These are phyloP conservation scores for Gobio occitaniae DNA, from an alignment of 2,797 vertebrate species.

Conservation along the genomic window DNA sequence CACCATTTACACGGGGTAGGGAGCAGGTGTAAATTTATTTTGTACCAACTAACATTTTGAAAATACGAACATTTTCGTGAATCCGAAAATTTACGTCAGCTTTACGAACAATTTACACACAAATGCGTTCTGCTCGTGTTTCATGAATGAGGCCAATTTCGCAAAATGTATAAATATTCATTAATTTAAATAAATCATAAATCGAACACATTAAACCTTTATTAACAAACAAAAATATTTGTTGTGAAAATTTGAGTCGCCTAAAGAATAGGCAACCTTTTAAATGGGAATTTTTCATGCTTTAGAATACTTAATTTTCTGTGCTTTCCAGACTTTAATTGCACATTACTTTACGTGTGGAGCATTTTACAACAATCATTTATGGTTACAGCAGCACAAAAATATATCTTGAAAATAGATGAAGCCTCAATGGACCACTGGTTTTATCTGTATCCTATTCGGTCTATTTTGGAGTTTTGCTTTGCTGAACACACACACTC, in stretches of 20 bases:
- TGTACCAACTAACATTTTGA: too few relatives aligned
- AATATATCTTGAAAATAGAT: neutral
- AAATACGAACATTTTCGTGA: too few relatives aligned
- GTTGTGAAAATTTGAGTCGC: neutral
- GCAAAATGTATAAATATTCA: neutral
- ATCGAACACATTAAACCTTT: neutral
- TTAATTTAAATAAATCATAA: neutral
- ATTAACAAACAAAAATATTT: neutral
- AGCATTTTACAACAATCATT: neutral
- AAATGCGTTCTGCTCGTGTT: too few relatives aligned
- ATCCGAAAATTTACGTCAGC: too few relatives aligned
- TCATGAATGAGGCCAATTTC: neutral
- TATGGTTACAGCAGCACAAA: neutral
- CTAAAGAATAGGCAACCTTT: neutral
- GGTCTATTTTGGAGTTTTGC: slow-evolving; percentile 7
- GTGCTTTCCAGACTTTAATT: neutral
- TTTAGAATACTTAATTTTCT: neutral
- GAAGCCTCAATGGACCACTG: neutral
- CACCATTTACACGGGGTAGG: too few relatives aligned
- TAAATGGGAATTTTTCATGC: neutral
- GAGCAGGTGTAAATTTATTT: too few relatives aligned
- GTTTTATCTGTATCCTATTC: slow-evolving; percentile 8
- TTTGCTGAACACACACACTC: neutral
- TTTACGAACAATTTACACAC: too few relatives aligned
- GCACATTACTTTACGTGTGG: neutral